phyloP scores from a whole-genome alignment of 2,888 invertebrate species.

The Scaptomyza caliginosa region DNA sequence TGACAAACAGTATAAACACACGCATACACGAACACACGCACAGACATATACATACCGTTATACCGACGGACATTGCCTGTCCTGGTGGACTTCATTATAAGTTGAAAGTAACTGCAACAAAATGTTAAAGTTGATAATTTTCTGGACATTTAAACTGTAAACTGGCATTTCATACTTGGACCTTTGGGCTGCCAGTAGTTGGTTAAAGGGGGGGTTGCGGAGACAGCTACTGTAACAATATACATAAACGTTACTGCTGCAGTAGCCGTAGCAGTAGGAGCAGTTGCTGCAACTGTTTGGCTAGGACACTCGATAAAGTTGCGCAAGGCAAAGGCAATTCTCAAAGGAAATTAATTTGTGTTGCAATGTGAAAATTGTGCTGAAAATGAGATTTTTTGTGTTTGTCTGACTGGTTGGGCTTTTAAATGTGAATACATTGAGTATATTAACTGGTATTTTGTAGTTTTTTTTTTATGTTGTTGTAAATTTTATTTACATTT shows the following conservation, averaged over 20 bases:
- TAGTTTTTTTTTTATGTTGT: neutral
- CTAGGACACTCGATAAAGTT: constrained; percentile 70
- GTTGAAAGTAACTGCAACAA: constrained; percentile 44
- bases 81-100: constrained; percentile 70
- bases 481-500: neutral
- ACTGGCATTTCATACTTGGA: constrained; percentile 65
- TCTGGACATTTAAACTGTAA: constrained; percentile 70
- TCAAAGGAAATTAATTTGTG: constrained; percentile 76
- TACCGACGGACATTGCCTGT: constrained; percentile 12
- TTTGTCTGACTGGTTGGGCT: constrained; percentile 20
- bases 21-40: neutral
- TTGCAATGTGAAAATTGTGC: constrained; percentile 74
- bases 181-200: constrained; percentile 28
- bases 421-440: constrained; percentile 25
- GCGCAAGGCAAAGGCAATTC: constrained; percentile 65
- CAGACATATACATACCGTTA: no score
- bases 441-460: constrained; percentile 15
- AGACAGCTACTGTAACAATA: constrained; percentile 51
- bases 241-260: constrained; percentile 69
- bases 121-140: constrained; percentile 72
- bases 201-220: neutral
- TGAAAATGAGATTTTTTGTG: constrained; percentile 62
- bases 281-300: constrained; percentile 35
- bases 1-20: constrained; percentile 15
- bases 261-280: constrained; percentile 11